phyloP scores from a whole-genome alignment of 1,140 invertebrate species.

The Parasteatoda tepidariorum region DNA sequence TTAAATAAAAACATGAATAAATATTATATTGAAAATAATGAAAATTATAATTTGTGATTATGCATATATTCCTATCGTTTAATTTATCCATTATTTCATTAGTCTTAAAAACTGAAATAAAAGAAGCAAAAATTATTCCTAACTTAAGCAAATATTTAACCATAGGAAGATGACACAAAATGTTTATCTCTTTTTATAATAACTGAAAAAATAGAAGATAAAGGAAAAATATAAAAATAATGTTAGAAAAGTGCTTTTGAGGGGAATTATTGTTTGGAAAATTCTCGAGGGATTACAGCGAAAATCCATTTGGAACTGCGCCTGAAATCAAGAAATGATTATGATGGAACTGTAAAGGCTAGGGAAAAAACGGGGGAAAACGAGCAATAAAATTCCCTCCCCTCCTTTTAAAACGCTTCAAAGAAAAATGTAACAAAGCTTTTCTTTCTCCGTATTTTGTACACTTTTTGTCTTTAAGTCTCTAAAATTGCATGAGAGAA shows the following conservation, averaged over 20 bases:
- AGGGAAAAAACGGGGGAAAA: not conserved
- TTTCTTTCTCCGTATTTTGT: not conserved
- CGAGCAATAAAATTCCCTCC: conserved; percentile 22
- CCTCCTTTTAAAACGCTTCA: not conserved
- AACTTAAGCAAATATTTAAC: not conserved
- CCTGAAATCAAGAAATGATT: conserved; percentile 47
- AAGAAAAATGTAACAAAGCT: not conserved
- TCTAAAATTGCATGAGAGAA: not conserved
- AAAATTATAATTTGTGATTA: no score
- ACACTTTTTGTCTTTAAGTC: not conserved
- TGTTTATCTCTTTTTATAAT: not conserved
- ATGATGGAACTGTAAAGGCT: conserved; percentile 18
- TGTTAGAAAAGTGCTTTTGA: conserved; percentile 16
- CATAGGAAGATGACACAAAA: not conserved
- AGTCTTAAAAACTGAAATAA: not conserved
- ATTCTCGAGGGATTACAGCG: conserved; percentile 47
- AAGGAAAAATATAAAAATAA: not conserved
- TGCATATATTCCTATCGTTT: no score
- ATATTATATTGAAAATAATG: no score
- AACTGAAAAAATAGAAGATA: conserved; percentile 4
- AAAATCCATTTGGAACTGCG: conserved; percentile 44
- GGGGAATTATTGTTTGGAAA: conserved; percentile 47
- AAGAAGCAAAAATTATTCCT: not conserved
- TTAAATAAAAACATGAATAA: no score
- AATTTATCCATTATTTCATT: no score